Base-by-base conservation (phyloP, 2,797 vertebrate genomes). In the Sebastes aleutianus region DNA sequence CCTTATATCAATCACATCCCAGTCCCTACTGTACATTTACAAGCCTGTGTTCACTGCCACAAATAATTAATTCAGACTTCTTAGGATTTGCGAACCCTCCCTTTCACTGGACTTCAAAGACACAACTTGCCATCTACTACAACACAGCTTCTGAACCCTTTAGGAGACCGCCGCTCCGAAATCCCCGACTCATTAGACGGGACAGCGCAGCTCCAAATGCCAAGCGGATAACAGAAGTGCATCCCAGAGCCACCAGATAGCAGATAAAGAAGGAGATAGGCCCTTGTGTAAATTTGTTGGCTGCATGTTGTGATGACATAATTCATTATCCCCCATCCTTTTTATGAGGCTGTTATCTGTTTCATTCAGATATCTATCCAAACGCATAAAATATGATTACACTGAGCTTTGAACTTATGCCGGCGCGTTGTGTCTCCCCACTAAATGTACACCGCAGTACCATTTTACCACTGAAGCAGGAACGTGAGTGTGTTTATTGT, bases 361-460 rank as follows among this genome's bases (percentile, higher is more conserved):
- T 87, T 87, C 72, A 85, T 90, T 90, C 85, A 85, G 88, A 91
- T 89, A 84, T 88, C 85, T 87, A 83, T 88, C 80, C 80, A 78
- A 90, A 88, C 27, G 63, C 88, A 88, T 91, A 87, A 89, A 89
- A 90, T 75, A 86, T 90, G 91, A 92, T 93, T 87, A 92, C 72
- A 68, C 70, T 80, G 74, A 89, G 88, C 89, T 92, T 90, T 90
- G 87, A 93, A 90, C 88, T 83, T 73, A 27, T 31, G 59, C 70
- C 50, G 67, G n/a, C 13, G 7, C 74, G 83, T 83, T 80, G 83
- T 80, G 70, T 86, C 81, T 90, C 78, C 61, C 7, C 57, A 59
- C 50, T 85, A 84, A 92, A 92, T 88, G 53, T 43, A 43, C 70
- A 62, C 57, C 57, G 22, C 57, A 65, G 56, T 75, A 64, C 75